Base-by-base conservation (phyloP, 2,888 invertebrate genomes). In the Clistopyga incitator region DNA sequence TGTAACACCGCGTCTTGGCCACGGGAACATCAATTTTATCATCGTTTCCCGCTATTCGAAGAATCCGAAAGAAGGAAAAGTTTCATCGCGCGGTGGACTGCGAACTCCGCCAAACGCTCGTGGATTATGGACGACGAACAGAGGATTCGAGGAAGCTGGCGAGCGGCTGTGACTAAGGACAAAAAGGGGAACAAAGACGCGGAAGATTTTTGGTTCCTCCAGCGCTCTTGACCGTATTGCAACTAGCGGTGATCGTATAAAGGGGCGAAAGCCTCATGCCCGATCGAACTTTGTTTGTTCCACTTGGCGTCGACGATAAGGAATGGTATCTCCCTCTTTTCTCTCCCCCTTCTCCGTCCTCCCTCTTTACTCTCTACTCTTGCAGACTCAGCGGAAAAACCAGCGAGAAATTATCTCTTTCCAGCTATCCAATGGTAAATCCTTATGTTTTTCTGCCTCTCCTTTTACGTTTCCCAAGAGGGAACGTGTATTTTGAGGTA, bases 211-310 rank as follows among this genome's bases (percentile, higher is more conserved):
- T 42, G 68, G 71, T 65, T 64, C 34, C 52, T 81, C 65, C 74
- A 38, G 67, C 75, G 82, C 82, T 86, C 85, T 88, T 86, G 84
- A 88, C 86, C 85, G 85, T 86, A 86, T 87, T 87, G 87, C 84
- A 86, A 86, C 84, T 83, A 78, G 59, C 79, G 70, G 76, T 65
- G 70, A 81, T 82, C 81, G 75, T 76, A 81, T 75, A 52, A 78
- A 74, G 47, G 70, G 67, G 59, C 78, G 64, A 47, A 81, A 81
- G n/a, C 84, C 76, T 84, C 78, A 78, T 78, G 78, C 52, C 78
- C 65, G 84, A 84, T 86, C 87, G 82, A 89, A 89, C 85, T 90
- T 90, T 90, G 89, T 90, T 89, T 89, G 88, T 89, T 89, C 88
- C 85, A 88, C 88, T 88, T 86, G 84, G 87, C 87, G 75, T 71